These are phyloP conservation scores for Neoitamus cyanurus DNA, from an alignment of 2,888 invertebrate genomes.

Conservation along the genomic window DNA sequence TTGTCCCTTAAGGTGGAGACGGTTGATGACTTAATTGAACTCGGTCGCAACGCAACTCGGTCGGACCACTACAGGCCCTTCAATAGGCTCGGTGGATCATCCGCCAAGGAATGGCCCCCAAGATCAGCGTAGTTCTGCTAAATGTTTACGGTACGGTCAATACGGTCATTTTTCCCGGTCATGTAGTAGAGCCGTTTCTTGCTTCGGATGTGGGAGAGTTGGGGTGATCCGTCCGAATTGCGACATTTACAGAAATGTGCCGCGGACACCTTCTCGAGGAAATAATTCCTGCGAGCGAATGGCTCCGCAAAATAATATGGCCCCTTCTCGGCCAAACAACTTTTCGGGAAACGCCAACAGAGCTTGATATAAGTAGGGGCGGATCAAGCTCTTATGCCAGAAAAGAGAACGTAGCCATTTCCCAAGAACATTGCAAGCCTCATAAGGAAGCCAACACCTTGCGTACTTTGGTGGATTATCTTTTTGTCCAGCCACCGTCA, in stretches of 20 bases:
- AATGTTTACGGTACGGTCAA: not conserved
- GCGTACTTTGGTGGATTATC: not conserved
- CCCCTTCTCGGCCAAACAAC: too few relatives aligned
- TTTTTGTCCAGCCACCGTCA: too few relatives aligned
- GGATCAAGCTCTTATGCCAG: too few relatives aligned
- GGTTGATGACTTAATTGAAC: not conserved
- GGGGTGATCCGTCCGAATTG: not conserved
- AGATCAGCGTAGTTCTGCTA: not conserved
- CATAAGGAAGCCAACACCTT: too few relatives aligned
- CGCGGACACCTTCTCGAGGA: too few relatives aligned
- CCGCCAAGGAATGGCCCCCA: not conserved
- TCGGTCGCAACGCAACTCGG: not conserved
- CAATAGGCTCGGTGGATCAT: not conserved
- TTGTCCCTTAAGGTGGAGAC: too few relatives aligned
- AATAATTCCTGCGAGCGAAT: too few relatives aligned
- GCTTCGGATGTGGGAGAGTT: not conserved
- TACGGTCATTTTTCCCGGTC: not conserved
- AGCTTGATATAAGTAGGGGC: too few relatives aligned
- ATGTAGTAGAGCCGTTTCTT: not conserved
- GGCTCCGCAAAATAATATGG: too few relatives aligned
- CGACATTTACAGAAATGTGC: not conserved
- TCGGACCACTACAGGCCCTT: not conserved
- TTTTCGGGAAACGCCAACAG: not conserved
- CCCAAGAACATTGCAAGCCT: too few relatives aligned
- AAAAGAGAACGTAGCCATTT: too few relatives aligned